phyloP scores from a whole-genome alignment of 2,888 invertebrate species.

The Azorinus chamasolen region DNA sequence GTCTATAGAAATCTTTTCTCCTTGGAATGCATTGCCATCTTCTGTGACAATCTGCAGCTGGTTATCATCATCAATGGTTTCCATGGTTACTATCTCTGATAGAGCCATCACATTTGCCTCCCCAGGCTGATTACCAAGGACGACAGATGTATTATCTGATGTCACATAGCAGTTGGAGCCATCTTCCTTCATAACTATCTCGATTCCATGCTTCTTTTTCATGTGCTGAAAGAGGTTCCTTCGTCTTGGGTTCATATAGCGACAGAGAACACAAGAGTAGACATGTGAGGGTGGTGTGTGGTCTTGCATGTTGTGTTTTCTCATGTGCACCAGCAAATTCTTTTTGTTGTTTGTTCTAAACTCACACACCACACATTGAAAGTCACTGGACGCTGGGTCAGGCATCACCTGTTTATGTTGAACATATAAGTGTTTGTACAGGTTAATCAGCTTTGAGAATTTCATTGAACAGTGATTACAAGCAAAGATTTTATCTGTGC shows the following conservation, averaged over 20 bases:
- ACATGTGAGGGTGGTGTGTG: conserved; percentile 82
- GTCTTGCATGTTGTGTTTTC: conserved; percentile 82
- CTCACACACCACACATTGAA: conserved; percentile 84
- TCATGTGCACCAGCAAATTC: conserved; percentile 84
- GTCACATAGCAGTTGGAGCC: conserved; percentile 77
- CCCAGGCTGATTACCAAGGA: conserved; percentile 49
- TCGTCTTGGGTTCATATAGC: conserved; percentile 80
- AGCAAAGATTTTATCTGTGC: conserved; percentile 83
- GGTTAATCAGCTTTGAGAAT: conserved; percentile 84
- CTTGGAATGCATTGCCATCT: conserved; percentile 28
- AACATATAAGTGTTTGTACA: conserved; percentile 84
- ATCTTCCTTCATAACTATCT: conserved; percentile 80
- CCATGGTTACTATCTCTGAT: conserved; percentile 69
- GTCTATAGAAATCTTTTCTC: conserved; percentile 57
- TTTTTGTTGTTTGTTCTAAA: conserved; percentile 82
- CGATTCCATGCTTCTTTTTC: conserved; percentile 84
- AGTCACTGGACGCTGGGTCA: conserved; percentile 68
- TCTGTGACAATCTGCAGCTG: conserved; percentile 60
- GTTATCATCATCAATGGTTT: conserved; percentile 40
- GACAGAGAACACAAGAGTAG: conserved; percentile 83
- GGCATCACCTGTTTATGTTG: conserved; percentile 82
- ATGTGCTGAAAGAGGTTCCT: conserved; percentile 83
- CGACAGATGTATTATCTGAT: conserved; percentile 57
- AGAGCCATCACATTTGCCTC: conserved; percentile 64
- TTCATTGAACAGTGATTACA: conserved; percentile 85